These are phyloP conservation scores for Caerostris extrusa DNA, from an alignment of 1,140 invertebrate genomes.

Conservation along the genomic window DNA sequence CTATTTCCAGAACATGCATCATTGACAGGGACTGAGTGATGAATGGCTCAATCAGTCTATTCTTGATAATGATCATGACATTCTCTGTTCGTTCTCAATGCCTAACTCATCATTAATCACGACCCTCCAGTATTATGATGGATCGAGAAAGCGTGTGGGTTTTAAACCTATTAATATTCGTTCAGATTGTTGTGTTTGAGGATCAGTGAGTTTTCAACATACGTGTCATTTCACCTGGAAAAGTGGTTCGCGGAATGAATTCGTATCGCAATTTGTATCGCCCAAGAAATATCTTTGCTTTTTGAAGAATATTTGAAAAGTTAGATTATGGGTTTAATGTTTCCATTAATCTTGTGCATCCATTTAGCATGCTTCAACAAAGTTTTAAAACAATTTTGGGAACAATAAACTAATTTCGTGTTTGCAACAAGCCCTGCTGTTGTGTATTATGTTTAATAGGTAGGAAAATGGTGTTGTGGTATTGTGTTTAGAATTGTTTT, in stretches of 20 bases:
- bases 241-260: background rate
- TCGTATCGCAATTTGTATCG: too few species aligned
- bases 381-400: too few species aligned
- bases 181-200: conserved; percentile 41
- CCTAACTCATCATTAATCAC: conserved; percentile 17
- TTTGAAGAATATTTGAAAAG: too few species aligned
- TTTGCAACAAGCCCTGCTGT: too few species aligned
- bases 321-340: too few species aligned
- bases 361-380: too few species aligned
- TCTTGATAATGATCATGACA: conserved; percentile 34
- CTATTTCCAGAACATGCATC: conserved; percentile 16
- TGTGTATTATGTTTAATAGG: too few species aligned
- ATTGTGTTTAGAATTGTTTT: too few species aligned
- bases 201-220: conserved; percentile 22
- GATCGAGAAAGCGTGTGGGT: conserved; percentile 7
- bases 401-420: too few species aligned
- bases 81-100: conserved; percentile 41
- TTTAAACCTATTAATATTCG: conserved; percentile 41
- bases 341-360: too few species aligned
- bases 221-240: background rate
- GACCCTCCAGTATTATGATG: background rate
- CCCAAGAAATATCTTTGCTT: too few species aligned
- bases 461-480: too few species aligned
- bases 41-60: conserved; percentile 21
- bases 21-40: conserved; percentile 29